A percentile compares a stretch with the other conserved stretches of the same genome.
Evolutionary conservation across 2,113 vertebrate species (phyloP).

Genomic region (Xiphophorus couchianus): DNA sequence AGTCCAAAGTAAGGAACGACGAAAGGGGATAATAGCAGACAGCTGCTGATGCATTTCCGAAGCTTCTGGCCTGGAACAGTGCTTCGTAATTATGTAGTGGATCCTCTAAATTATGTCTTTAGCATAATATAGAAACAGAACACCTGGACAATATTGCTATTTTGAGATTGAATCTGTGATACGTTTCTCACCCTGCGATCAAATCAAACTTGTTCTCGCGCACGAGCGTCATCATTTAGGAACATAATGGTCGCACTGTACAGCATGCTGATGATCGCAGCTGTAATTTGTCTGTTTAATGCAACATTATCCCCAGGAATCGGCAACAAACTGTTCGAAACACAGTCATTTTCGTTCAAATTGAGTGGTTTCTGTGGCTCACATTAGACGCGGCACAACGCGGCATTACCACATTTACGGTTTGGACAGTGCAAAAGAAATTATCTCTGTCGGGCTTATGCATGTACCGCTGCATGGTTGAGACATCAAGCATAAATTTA

Average conservation of each 20-base stretch:
- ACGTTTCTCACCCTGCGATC: neutral
- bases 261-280: neutral
- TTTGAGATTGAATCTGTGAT: neutral
- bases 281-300: neutral
- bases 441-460: neutral
- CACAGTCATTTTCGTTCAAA: neutral
- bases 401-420: neutral
- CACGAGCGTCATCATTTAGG: neutral
- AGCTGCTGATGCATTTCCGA: constrained; percentile 4
- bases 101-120: constrained; percentile 1
- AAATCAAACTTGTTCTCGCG: neutral
- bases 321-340: neutral
- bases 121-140: neutral
- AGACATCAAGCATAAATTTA: constrained; percentile 3
- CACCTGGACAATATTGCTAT: constrained; percentile 8
- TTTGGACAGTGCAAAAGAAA: neutral
- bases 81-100: constrained; percentile 7
- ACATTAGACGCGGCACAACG: too few relatives aligned
- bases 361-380: neutral
- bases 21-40: neutral
- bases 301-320: neutral
- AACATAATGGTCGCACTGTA: neutral
- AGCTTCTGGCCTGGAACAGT: neutral
- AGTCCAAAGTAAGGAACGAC: neutral
- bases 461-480: neutral